Conservation (phyloP, 2,797 vertebrate genomes). For the Fistularia tabacaria region DNA sequence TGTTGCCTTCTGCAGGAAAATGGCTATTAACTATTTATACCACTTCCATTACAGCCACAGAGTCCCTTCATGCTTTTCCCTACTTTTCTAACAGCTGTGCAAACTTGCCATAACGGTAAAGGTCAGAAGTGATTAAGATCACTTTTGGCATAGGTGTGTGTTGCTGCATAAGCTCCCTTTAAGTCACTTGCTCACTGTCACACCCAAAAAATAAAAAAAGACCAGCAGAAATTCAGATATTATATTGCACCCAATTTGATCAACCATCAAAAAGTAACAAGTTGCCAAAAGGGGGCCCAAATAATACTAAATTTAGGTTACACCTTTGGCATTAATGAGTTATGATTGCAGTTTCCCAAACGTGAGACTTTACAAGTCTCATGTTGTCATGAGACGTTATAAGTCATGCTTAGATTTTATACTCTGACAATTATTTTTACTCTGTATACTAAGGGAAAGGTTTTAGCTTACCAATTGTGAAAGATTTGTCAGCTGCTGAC, state of each 20-base stretch:
- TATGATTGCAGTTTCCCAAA: too few relatives aligned
- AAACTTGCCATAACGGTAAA: conserved; percentile 27
- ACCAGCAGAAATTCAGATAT: neutral
- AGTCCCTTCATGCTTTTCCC: conserved; percentile 26
- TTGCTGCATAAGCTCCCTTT: neutral
- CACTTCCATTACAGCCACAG: conserved; percentile 64
- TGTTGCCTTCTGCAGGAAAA: conserved; percentile 56
- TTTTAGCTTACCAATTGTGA: too few relatives aligned
- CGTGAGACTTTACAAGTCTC: too few relatives aligned
- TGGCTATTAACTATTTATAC: conserved; percentile 68
- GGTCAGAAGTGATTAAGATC: conserved; percentile 45
- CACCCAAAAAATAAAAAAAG: neutral
- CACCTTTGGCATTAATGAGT: too few relatives aligned
- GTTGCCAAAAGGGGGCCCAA: too few relatives aligned
- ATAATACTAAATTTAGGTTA: too few relatives aligned
- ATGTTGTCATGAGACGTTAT: too few relatives aligned
- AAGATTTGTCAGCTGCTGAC: too few relatives aligned
- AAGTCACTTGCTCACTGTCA: neutral
- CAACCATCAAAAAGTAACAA: too few relatives aligned
- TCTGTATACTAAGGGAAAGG: too few relatives aligned
- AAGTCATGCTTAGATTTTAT: too few relatives aligned
- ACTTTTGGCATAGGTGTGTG: conserved; percentile 18
- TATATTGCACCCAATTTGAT: neutral
- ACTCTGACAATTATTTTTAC: too few relatives aligned
- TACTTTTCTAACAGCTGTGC: conserved; percentile 47